These are phyloP conservation scores for Deroplatys truncata DNA, from an alignment of 2,888 invertebrate species.

Conservation along the genomic window DNA sequence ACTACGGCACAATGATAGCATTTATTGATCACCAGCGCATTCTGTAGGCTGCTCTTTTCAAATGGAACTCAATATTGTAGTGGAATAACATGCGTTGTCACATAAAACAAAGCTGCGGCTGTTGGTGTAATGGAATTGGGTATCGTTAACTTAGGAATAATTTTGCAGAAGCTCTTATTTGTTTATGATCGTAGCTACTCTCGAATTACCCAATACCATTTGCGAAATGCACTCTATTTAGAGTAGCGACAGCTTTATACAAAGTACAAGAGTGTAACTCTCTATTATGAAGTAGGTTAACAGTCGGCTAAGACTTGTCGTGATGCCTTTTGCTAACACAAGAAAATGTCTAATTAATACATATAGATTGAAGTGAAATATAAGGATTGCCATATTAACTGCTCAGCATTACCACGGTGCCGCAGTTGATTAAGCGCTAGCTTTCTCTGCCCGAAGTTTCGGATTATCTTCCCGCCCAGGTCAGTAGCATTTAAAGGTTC, in stretches of 20 bases:
- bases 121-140: neutral
- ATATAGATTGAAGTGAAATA: no score
- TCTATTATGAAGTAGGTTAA: no score
- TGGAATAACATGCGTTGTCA: neutral
- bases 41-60: neutral
- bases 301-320: no score
- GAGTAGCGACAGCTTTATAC: neutral
- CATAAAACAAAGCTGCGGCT: neutral
- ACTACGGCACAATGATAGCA: neutral
- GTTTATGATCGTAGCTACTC: neutral
- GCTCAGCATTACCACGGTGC: no score
- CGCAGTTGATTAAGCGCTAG: no score
- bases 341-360: no score
- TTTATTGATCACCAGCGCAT: neutral
- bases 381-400: no score
- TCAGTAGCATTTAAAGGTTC: no score
- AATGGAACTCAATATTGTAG: neutral
- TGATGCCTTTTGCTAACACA: no score
- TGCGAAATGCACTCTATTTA: neutral
- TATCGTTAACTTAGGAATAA: neutral
- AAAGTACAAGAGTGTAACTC: no score
- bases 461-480: no score
- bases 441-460: no score
- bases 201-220: neutral
- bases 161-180: neutral